Conservation (phyloP, 2,797 vertebrate genomes). For the Phoeniculus purpureus region DNA sequence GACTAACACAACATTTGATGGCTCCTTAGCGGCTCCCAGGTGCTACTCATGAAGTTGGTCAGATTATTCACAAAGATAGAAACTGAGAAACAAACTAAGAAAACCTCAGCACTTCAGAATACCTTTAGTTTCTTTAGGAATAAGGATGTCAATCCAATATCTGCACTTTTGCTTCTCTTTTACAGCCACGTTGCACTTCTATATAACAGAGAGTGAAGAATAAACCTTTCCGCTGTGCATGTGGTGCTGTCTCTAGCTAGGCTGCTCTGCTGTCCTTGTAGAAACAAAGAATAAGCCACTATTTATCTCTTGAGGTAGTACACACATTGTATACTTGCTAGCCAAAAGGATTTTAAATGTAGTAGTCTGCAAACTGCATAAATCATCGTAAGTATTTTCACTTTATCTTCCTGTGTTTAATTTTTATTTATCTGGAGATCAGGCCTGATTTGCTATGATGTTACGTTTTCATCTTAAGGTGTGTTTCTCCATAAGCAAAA, state of each 20-base stretch:
- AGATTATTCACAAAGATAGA: background rate
- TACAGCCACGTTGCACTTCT: background rate
- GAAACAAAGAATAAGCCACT: background rate
- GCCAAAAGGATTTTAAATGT: slow-evolving; percentile 35
- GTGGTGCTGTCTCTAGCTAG: background rate
- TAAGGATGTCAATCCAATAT: background rate
- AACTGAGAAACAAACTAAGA: background rate
- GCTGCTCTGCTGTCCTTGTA: background rate
- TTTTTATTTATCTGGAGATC: slow-evolving; percentile 11
- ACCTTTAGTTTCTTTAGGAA: background rate
- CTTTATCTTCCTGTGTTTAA: slow-evolving; percentile 20
- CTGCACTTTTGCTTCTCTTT: background rate
- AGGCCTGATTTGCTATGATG: background rate
- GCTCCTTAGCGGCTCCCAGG: background rate
- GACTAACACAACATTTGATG: background rate
- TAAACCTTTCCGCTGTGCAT: background rate
- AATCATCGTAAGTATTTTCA: slow-evolving; percentile 22
- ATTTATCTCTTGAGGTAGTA: slow-evolving; percentile 19
- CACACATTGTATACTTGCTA: background rate
- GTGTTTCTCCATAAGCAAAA: background rate
- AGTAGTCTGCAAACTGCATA: slow-evolving; percentile 19
- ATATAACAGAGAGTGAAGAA: background rate
- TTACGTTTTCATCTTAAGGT: background rate
- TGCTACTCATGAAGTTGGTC: background rate
- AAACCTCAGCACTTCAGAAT: background rate